Base-by-base conservation (phyloP, 2,888 invertebrate genomes). In the Reticulitermes lucifugus region DNA sequence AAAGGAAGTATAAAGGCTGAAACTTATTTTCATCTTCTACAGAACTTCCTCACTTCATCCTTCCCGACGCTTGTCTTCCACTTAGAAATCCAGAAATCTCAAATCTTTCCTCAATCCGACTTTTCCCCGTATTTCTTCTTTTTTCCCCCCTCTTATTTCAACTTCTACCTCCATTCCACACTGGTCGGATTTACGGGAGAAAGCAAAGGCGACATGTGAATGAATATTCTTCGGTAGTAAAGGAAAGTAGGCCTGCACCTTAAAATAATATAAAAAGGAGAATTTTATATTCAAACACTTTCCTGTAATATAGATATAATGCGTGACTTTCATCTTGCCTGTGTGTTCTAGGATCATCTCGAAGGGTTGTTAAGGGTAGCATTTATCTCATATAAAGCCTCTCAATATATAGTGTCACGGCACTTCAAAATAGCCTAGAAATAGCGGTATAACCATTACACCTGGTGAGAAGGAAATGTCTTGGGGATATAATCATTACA, bases 91-190 rank as follows among this genome's bases (percentile, higher is more conserved):
- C 22, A 46, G 7, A 18, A 59, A 35, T 59, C 80, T 60, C 12
- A 60, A 60, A 80, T 80, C 80, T 80, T 80, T 80, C 46, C 80
- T 60, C 59, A 80, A 80, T 80, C 80, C 80, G 41, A 73, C 18
- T 80, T 29, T 25, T 21, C 29, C 60, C n/a, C 60, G 18, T 18
- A 29, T 35, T 60, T 80, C 65, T 25, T 18, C 65, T 65, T 65
- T 21, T 18, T 60, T n/a, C 12, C 46, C 9, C 9, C 12, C 46
- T 46, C 35, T 21, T n/a, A 60, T 60, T 9, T 10, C 12, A 65
- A 65, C 65, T 25, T 51, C 46, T 25, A 29, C 29, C 29, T 43
- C 21, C 51, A 79, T 29, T 79, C 79, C 10, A 55, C 51, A 25
- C 1, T 51, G 46, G 51, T 25, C 55, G 51, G 79, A 79, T 79